These are phyloP conservation scores for Rhyacophila brunnea DNA, from an alignment of 1,140 invertebrate species.

Conservation along the genomic window DNA sequence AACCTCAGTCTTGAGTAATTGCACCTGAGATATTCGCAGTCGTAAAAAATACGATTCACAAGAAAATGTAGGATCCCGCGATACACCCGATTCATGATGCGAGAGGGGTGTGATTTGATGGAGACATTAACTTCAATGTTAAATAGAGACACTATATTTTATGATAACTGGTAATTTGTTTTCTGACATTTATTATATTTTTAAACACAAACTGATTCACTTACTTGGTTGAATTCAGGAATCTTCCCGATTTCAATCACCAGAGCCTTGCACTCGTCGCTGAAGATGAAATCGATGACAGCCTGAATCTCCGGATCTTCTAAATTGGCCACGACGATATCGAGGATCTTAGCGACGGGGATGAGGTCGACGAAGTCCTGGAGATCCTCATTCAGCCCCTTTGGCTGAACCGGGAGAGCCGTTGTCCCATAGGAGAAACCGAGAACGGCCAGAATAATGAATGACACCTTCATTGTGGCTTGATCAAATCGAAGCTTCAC, in stretches of 20 bases:
- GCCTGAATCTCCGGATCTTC: conserved; percentile 14
- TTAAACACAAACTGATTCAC: not conserved
- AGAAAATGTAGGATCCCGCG: too few relatives aligned
- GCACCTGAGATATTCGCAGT: too few relatives aligned
- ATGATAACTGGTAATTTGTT: too few relatives aligned
- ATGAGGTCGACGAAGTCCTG: conserved; percentile 15
- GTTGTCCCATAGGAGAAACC: conserved; percentile 10
- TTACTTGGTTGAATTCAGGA: conserved; percentile 4
- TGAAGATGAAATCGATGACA: conserved; percentile 7
- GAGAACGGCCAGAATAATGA: conserved; percentile 13
- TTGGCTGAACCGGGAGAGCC: not conserved
- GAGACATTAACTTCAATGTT: too few relatives aligned
- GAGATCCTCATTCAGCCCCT: not conserved
- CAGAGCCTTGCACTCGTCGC: conserved; percentile 3
- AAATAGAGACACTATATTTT: too few relatives aligned
- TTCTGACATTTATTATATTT: too few relatives aligned
- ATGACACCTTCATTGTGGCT: conserved; percentile 7
- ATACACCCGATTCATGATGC: too few relatives aligned
- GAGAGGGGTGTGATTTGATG: too few relatives aligned
- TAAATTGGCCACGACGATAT: conserved; percentile 2
- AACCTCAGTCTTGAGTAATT: too few relatives aligned
- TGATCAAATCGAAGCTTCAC: too few relatives aligned
- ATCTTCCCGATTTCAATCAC: conserved; percentile 5
- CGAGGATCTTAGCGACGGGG: conserved; percentile 4
- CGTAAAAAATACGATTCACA: too few relatives aligned